These are phyloP conservation scores for Drosophila borealis DNA, from an alignment of 2,888 invertebrate genomes.

Conservation along the genomic window DNA sequence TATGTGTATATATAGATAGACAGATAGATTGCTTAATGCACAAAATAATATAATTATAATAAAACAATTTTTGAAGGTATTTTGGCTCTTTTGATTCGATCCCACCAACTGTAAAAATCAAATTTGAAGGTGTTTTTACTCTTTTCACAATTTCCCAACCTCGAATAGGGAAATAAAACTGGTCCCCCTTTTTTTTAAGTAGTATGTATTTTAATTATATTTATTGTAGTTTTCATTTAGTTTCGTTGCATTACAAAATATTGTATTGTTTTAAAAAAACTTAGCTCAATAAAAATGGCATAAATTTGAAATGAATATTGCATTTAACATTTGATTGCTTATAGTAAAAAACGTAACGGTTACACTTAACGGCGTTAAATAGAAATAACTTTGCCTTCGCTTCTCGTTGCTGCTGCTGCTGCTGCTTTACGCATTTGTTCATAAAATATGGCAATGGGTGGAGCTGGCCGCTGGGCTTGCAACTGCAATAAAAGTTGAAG, in stretches of 20 bases:
- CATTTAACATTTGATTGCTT: conserved; percentile 69
- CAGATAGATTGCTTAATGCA: not conserved
- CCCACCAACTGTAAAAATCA: too few species aligned
- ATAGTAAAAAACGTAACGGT: conserved; percentile 76
- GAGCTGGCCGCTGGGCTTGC: conserved; percentile 45
- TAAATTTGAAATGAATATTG: conserved; percentile 76
- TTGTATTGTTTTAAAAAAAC: conserved; percentile 39
- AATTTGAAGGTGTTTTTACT: conserved; percentile 3
- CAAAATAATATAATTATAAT: not conserved
- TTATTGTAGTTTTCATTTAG: conserved; percentile 67
- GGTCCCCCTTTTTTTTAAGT: conserved; percentile 46
- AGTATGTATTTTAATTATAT: conserved; percentile 74
- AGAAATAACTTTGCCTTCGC: conserved; percentile 63
- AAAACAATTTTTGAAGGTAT: conserved; percentile 28
- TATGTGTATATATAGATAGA: conserved; percentile 3
- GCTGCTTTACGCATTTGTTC: conserved; percentile 64
- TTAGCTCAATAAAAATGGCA: conserved; percentile 55
- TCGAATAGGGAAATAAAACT: not conserved
- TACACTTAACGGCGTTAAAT: conserved; percentile 75
- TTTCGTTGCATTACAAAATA: conserved; percentile 52
- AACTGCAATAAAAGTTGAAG: conserved; percentile 42
- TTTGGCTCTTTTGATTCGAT: conserved; percentile 14
- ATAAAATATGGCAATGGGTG: conserved; percentile 72
- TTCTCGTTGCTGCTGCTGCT: conserved; percentile 26
- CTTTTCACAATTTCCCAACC: conserved; percentile 1